Conservation (phyloP, 1,140 invertebrate genomes). For the Zophobas morio region DNA sequence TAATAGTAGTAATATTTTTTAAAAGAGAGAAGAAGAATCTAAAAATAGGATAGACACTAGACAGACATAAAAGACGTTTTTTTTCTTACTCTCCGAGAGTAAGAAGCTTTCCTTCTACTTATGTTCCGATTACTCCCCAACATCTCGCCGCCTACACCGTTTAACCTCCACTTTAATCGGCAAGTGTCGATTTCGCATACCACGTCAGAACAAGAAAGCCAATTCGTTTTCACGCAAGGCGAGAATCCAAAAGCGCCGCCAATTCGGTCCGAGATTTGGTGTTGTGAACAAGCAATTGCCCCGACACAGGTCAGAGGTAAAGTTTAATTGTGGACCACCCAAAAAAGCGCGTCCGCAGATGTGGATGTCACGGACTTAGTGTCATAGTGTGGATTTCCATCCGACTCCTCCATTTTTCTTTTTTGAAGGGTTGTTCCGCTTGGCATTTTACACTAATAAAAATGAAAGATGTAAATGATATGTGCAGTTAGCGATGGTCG, state of each 20-base stretch:
- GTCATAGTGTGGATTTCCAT: neutral
- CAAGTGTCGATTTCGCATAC: too few species aligned
- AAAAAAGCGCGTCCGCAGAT: neutral
- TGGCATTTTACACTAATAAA: neutral
- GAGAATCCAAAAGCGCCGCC: constrained; percentile 28
- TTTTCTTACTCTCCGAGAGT: too few species aligned
- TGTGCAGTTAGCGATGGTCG: constrained; percentile 34
- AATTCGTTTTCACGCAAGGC: constrained; percentile 2
- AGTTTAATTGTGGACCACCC: constrained; percentile 37
- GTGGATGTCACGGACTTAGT: neutral
- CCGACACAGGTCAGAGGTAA: constrained; percentile 35
- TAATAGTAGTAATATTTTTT: too few species aligned
- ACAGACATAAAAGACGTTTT: too few species aligned
- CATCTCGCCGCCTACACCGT: too few species aligned
- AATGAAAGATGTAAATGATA: constrained; percentile 12
- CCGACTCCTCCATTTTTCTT: neutral
- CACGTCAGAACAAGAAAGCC: neutral
- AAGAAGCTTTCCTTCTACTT: too few species aligned
- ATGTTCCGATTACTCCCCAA: too few species aligned
- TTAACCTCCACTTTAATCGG: too few species aligned
- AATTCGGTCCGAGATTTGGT: constrained; percentile 2
- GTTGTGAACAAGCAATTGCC: constrained; percentile 35
- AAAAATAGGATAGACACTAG: too few species aligned
- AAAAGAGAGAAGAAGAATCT: too few species aligned
- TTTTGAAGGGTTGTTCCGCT: constrained; percentile 6